A percentile compares a stretch with the other conserved stretches of the same genome.
Conservation (phyloP, 1,140 invertebrate species). For the Nebria ingens region DNA sequence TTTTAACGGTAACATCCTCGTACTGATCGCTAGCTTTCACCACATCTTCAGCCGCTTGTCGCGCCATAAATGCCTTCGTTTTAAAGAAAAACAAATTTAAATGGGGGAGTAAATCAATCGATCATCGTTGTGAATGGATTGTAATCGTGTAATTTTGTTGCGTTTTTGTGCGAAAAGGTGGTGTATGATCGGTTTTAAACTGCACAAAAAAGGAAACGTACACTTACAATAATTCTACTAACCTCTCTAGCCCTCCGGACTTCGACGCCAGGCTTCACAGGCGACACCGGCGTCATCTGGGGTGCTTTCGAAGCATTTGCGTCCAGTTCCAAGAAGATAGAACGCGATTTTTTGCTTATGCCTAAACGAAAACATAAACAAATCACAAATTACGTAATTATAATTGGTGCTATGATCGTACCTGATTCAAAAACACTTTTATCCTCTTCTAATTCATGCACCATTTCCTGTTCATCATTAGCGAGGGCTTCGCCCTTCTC, state of each 20-base stretch:
- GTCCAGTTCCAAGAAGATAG: slow-evolving; percentile 76
- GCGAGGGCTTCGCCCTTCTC: slow-evolving; percentile 63
- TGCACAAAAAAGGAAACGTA: too few relatives aligned
- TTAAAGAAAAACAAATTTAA: not conserved
- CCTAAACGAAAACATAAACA: slow-evolving; percentile 39
- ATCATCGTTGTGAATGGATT: too few relatives aligned
- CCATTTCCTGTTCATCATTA: slow-evolving; percentile 46
- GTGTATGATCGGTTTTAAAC: too few relatives aligned
- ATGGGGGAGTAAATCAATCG: too few relatives aligned
- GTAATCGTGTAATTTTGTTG: too few relatives aligned
- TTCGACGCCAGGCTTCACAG: slow-evolving; percentile 29
- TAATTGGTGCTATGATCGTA: too few relatives aligned
- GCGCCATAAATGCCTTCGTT: slow-evolving; percentile 40
- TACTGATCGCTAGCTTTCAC: slow-evolving; percentile 57
- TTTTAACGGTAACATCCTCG: slow-evolving; percentile 68
- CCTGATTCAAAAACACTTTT: slow-evolving; percentile 73
- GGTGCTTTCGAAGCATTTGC: slow-evolving; percentile 44
- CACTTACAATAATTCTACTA: too few relatives aligned
- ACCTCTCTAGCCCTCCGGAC: slow-evolving; percentile 29
- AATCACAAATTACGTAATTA: too few relatives aligned
- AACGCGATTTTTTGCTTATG: slow-evolving; percentile 76
- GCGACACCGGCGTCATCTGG: slow-evolving; percentile 34
- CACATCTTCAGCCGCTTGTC: slow-evolving; percentile 55
- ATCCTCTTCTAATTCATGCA: slow-evolving; percentile 54
- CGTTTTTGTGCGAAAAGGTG: too few relatives aligned